phyloP scores from a whole-genome alignment of 2,113 vertebrate species.

The Charadrius vociferus region DNA sequence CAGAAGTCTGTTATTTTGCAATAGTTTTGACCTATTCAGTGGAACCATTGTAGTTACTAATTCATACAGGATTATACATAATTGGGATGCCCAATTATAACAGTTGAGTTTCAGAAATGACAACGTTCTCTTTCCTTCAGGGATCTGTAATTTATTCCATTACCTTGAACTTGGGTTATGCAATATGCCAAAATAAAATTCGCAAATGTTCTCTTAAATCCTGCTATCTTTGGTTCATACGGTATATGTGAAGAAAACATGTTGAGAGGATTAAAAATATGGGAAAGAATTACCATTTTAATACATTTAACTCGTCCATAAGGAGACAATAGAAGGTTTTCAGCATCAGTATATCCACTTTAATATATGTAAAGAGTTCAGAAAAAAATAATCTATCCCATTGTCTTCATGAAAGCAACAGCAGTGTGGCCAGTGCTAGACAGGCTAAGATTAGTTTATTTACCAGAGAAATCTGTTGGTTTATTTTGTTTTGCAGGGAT shows the following conservation, averaged over 20 bases:
- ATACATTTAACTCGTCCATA: constrained; percentile 58
- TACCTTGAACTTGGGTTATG: not conserved
- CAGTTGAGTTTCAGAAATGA: constrained; percentile 48
- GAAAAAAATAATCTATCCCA: not conserved
- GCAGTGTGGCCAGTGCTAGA: not conserved
- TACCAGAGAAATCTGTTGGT: not conserved
- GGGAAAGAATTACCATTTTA: constrained; percentile 73
- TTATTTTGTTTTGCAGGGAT: not conserved
- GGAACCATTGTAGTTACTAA: constrained; percentile 60
- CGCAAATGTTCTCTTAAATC: constrained; percentile 64
- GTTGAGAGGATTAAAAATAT: constrained; percentile 68
- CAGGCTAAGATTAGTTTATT: not conserved
- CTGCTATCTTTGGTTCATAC: constrained; percentile 35
- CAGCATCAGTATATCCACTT: constrained; percentile 64
- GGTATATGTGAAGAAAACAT: constrained; percentile 27
- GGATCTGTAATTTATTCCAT: constrained; percentile 59
- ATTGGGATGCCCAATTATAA: constrained; percentile 59
- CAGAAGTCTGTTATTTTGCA: constrained; percentile 34
- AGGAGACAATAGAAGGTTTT: constrained; percentile 61
- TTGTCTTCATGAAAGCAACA: not conserved
- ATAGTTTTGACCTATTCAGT: constrained; percentile 42
- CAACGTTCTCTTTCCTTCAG: constrained; percentile 58
- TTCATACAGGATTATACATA: constrained; percentile 59
- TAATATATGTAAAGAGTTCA: constrained; percentile 58
- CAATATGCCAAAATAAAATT: constrained; percentile 60